These are phyloP conservation scores for Drosophila antonietae DNA, from an alignment of 2,888 invertebrate genomes.

Conservation along the genomic window DNA sequence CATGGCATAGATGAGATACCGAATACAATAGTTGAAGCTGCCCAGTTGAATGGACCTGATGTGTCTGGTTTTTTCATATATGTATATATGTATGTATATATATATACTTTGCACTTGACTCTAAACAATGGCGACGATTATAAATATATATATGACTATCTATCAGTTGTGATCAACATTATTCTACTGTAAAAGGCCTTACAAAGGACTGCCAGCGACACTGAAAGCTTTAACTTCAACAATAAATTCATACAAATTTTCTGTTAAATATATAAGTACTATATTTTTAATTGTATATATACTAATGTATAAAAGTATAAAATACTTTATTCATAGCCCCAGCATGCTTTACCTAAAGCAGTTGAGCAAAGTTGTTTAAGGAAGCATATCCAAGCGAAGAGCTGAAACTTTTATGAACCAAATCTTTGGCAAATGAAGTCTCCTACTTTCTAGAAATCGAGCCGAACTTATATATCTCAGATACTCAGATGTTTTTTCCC, in stretches of 20 bases:
- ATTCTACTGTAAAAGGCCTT: background rate
- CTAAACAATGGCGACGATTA: slow-evolving; percentile 21
- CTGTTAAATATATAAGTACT: too few relatives aligned
- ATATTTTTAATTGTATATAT: too few relatives aligned
- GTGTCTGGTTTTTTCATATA: slow-evolving; percentile 4
- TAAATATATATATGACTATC: slow-evolving; percentile 4
- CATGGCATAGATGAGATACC: background rate
- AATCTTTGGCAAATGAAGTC: too few relatives aligned
- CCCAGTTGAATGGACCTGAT: slow-evolving; percentile 10
- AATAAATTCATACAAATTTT: background rate
- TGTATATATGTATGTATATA: background rate
- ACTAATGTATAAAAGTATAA: too few relatives aligned
- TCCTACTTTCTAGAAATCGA: too few relatives aligned
- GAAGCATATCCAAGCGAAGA: too few relatives aligned
- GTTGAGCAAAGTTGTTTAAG: too few relatives aligned
- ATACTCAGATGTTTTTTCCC: too few relatives aligned
- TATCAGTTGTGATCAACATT: background rate
- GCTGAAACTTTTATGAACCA: too few relatives aligned
- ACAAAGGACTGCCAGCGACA: background rate
- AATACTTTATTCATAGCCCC: too few relatives aligned
- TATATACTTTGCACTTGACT: slow-evolving; percentile 38
- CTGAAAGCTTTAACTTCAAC: background rate
- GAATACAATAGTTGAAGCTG: background rate
- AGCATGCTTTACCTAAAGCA: too few relatives aligned
- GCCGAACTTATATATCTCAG: too few relatives aligned